Evolutionary conservation across 2,113 vertebrate species (phyloP).

Genomic region (Colaptes auratus): DNA sequence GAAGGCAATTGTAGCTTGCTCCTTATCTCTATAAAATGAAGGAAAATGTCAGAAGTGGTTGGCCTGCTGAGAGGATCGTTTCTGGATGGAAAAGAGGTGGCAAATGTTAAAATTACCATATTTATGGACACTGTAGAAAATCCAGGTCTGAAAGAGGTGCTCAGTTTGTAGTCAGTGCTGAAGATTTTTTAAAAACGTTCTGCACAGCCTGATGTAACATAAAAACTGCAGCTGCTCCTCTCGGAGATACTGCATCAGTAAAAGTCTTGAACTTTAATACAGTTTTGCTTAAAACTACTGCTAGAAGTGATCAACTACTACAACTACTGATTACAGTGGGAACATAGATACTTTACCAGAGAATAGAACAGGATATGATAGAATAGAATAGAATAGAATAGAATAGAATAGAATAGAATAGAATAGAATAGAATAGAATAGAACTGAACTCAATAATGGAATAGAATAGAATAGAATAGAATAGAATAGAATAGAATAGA

Average conservation of each 20-base stretch:
- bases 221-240: not conserved
- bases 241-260: not conserved
- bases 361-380: too few relatives aligned
- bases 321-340: not conserved
- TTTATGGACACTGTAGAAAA: slow-evolving; percentile 74
- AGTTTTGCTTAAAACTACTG: not conserved
- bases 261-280: not conserved
- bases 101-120: slow-evolving; percentile 95
- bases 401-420: too few relatives aligned
- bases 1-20: slow-evolving; percentile 64
- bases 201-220: not conserved
- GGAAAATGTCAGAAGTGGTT: slow-evolving; percentile 78
- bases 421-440: too few relatives aligned
- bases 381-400: too few relatives aligned
- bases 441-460: too few relatives aligned
- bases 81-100: slow-evolving; percentile 61
- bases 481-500: too few relatives aligned
- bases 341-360: not conserved
- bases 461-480: too few relatives aligned
- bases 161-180: slow-evolving; percentile 41
- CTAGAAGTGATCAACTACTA: not conserved
- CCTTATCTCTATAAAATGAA: slow-evolving; percentile 75
- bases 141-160: slow-evolving; percentile 8
- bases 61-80: slow-evolving; percentile 58
- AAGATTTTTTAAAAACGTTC: not conserved